Conservation (phyloP, 2,113 vertebrate genomes). For the Eubucco bourcierii region DNA sequence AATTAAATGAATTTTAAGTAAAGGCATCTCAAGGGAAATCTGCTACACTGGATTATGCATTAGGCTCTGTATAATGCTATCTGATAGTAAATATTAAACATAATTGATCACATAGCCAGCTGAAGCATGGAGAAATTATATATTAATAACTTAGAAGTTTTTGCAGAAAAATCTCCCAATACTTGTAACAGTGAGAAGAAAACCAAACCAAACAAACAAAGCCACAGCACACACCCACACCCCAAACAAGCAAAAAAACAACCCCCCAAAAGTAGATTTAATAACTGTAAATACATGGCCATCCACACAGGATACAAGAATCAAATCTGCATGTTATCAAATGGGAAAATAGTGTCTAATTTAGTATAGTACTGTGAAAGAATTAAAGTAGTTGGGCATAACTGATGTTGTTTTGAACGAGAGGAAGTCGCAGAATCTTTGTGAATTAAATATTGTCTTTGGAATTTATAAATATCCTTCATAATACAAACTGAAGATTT, state of each 20-base stretch:
- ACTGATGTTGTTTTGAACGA: background rate
- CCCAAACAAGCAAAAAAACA: background rate
- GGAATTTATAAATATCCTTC: background rate
- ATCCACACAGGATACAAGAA: background rate
- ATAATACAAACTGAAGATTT: background rate
- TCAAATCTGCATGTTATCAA: background rate
- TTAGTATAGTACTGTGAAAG: background rate
- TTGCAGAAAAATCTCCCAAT: background rate
- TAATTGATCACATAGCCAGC: background rate
- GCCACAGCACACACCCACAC: too few species aligned
- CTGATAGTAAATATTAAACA: background rate
- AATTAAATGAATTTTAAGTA: slow-evolving; percentile 33
- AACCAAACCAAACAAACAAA: background rate
- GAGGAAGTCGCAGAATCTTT: background rate
- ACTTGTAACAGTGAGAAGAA: background rate
- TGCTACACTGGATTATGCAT: background rate
- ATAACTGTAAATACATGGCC: background rate
- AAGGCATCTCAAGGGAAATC: background rate
- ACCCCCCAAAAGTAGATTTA: background rate
- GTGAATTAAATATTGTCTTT: background rate
- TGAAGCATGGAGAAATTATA: background rate
- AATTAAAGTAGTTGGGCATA: background rate
- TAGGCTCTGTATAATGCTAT: background rate
- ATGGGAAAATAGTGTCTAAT: background rate
- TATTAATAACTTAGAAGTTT: slow-evolving; percentile 15